Evolutionary conservation across 2,113 vertebrate genomes (phyloP).

Genomic region (Halcyon malimbica): DNA sequence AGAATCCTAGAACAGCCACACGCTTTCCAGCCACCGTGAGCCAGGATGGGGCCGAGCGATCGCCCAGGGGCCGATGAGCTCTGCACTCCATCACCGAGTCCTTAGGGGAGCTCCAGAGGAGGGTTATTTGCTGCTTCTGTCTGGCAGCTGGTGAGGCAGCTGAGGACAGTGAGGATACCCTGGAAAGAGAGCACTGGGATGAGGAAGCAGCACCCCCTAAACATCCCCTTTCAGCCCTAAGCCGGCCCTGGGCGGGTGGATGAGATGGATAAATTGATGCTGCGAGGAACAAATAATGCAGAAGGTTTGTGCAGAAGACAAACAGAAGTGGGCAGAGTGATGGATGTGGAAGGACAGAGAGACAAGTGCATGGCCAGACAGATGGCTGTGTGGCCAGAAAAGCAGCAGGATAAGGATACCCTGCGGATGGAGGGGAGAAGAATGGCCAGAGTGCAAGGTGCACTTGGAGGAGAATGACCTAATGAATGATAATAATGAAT

Average conservation of each 20-base stretch:
- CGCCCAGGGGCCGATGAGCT: background rate
- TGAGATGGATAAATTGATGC: background rate
- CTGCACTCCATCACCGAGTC: fast-evolving
- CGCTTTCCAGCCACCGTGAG: fast-evolving
- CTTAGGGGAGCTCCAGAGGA: background rate
- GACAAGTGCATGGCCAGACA: background rate
- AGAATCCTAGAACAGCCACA: background rate
- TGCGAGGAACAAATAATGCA: fast-evolving
- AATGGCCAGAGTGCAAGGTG: background rate
- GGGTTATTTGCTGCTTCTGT: background rate
- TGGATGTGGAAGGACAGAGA: background rate
- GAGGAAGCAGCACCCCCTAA: background rate
- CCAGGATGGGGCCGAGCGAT: background rate
- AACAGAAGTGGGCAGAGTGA: background rate
- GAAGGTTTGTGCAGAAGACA: background rate
- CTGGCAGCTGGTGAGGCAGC: background rate
- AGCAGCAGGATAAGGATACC: fast-evolving
- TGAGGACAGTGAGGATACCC: background rate
- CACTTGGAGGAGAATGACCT: background rate
- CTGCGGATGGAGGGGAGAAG: background rate
- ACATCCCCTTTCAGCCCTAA: background rate
- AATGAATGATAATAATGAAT: background rate
- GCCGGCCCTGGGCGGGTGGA: background rate
- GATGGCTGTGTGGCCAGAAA: background rate
- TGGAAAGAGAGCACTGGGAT: background rate